A percentile compares a stretch with the other conserved stretches of the same genome.
phyloP scores from a whole-genome alignment of 1,140 invertebrate species.

The Apolygus lucorum region DNA sequence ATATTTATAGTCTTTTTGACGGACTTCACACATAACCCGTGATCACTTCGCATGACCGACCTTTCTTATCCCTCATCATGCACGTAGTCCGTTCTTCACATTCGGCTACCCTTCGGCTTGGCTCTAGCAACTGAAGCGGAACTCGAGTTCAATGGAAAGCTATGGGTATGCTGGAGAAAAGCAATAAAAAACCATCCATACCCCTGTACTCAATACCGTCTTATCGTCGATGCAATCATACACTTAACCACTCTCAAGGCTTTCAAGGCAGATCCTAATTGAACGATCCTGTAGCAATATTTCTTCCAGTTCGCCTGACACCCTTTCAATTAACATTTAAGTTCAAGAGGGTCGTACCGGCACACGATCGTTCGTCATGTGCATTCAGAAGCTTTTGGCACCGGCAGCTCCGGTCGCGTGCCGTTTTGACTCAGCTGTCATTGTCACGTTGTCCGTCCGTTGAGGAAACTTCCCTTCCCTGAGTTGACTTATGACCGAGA shows the following conservation, averaged over 20 bases:
- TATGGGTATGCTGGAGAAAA: not conserved
- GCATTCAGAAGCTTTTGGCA: not conserved
- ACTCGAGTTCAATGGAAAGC: not conserved
- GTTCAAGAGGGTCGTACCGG: not conserved
- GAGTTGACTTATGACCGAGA: not conserved
- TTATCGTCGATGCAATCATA: not conserved
- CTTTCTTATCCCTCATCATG: too few relatives aligned
- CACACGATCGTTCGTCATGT: not conserved
- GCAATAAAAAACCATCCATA: not conserved
- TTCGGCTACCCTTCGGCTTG: too few relatives aligned
- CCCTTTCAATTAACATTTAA: not conserved
- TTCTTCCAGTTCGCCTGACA: not conserved
- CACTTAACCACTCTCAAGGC: not conserved
- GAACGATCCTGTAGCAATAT: not conserved
- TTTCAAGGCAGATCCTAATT: not conserved
- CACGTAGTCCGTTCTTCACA: too few relatives aligned
- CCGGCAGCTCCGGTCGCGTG: not conserved
- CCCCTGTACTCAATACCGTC: too few relatives aligned
- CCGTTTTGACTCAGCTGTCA: not conserved
- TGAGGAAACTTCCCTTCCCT: not conserved
- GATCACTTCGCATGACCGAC: too few relatives aligned
- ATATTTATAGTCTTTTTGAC: too few relatives aligned
- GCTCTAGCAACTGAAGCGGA: not conserved
- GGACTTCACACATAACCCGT: too few relatives aligned
- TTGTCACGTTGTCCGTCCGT: not conserved